Evolutionary conservation across 2,113 vertebrate species (phyloP).

Genomic region (Malurus cyaneus): DNA sequence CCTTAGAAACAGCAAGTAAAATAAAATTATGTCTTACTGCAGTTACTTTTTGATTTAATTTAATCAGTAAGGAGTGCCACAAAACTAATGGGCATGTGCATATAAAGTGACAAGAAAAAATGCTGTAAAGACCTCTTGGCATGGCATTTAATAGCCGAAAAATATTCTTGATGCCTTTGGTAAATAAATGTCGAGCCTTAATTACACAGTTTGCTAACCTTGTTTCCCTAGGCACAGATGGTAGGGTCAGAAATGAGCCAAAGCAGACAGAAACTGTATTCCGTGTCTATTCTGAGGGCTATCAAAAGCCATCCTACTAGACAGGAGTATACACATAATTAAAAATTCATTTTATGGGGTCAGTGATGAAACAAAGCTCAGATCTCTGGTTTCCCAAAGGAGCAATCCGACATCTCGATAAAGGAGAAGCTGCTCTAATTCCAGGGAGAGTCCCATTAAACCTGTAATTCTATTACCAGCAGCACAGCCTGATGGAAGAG

Average conservation of each 20-base stretch:
- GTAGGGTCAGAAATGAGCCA: constrained; percentile 27
- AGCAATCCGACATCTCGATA: not conserved
- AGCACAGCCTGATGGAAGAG: not conserved
- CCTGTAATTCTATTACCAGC: not conserved
- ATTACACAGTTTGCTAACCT: constrained; percentile 62
- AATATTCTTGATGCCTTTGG: constrained; percentile 35
- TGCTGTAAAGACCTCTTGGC: not conserved
- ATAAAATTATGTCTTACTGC: not conserved
- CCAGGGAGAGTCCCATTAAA: not conserved
- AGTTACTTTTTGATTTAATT: constrained; percentile 8
- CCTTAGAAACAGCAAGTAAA: not conserved
- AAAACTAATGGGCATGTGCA: not conserved
- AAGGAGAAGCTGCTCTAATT: constrained; percentile 14
- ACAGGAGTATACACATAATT: constrained; percentile 55
- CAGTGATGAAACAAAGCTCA: constrained; percentile 33
- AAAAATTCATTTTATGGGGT: constrained; percentile 66
- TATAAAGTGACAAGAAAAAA: not conserved
- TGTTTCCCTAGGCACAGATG: constrained; percentile 41
- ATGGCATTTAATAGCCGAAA: constrained; percentile 29
- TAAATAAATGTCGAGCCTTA: constrained; percentile 61
- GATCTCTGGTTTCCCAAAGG: constrained; percentile 32
- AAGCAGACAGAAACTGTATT: constrained; percentile 23
- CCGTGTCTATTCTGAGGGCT: constrained; percentile 37
- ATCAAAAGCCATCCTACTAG: constrained; percentile 35
- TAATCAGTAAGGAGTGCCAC: not conserved